Evolutionary conservation across 1,140 invertebrate genomes (phyloP), one percentile per base, ranked within the genome.

Genomic region (Leptopilina boulardi): DNA sequence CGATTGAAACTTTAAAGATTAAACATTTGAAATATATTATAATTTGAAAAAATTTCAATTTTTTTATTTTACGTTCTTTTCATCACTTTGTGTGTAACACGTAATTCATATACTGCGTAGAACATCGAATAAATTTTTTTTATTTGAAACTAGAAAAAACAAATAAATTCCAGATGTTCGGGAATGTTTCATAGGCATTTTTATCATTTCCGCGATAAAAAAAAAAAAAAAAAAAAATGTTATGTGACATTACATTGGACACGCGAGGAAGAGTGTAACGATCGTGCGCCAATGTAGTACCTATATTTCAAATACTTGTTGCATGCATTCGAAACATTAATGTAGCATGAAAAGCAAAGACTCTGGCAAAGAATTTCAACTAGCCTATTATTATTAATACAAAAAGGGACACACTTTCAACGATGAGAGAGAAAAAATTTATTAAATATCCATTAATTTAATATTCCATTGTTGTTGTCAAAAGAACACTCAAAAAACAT

Each of bases 281-380:
- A 66, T 66, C 13, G 59, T 66, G 10, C 26, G 59, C 23, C 59
- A 66, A 66, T 66, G 59, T 66, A 66, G 15, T 66, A 30, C 59
- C 59, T 66, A 66, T 66, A 66, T 66, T 66, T 66, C 59, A 66
- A 66, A 66, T 66, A 66, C 59, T 66, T 66, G 59, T 66, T 66
- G 59, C 59, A 30, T 66, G 59, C 59, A 66, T 66, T 23, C 15
- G 11, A 66, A 66, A 66, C 23, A 66, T 66, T 30, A 66, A 66
- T 66, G 30, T 3, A 47, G 70, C 10, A 73, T 15, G 59, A 78
- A 54, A 19, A 47, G 59, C 26, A 71, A 76, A 70, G 19, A 18
- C 21, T 38, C 23, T 71, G 59, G 23, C 71, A 72, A 77, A 23
- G 59, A 5, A 30, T 66, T 66, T 23, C n/a, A 0, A 15, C 11